Conservation (phyloP, 2,888 invertebrate genomes). For the Aspidiotus destructor region DNA sequence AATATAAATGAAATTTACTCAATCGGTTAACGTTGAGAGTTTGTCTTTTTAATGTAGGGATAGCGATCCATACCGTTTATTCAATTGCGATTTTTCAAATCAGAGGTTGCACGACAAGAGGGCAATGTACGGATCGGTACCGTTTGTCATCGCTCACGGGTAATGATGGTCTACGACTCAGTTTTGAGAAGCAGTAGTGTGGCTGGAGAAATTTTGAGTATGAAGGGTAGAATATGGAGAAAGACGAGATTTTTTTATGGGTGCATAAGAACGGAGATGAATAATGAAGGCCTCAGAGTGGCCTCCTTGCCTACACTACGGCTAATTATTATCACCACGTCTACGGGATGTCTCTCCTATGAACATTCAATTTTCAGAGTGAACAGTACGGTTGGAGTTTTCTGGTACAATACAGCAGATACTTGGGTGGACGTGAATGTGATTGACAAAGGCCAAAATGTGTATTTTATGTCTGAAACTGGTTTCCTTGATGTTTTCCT, state of each 20-base stretch:
- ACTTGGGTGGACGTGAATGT: constrained; percentile 92
- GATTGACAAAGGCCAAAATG: constrained; percentile 48
- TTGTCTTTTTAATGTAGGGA: constrained; percentile 41
- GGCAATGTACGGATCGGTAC: constrained; percentile 92
- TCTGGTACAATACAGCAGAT: constrained; percentile 97
- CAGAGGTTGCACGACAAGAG: constrained; percentile 89
- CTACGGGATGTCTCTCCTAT: not conserved
- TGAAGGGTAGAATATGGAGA: too few relatives aligned
- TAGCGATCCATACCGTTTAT: constrained; percentile 86
- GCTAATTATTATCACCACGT: too few relatives aligned
- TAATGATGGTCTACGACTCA: constrained; percentile 40
- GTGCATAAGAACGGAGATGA: too few relatives aligned
- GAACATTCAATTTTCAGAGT: constrained; percentile 41
- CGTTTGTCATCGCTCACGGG: constrained; percentile 89
- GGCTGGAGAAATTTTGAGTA: too few relatives aligned
- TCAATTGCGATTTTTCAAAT: constrained; percentile 97
- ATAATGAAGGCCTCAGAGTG: too few relatives aligned
- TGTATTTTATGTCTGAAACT: constrained; percentile 92
- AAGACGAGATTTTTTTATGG: too few relatives aligned
- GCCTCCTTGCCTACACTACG: too few relatives aligned
- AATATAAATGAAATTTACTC: too few relatives aligned
- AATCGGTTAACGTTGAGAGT: too few relatives aligned
- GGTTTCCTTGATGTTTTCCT: constrained; percentile 90
- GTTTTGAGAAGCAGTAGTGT: too few relatives aligned
- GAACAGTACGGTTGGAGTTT: constrained; percentile 73